Evolutionary conservation across 1,140 invertebrate species (phyloP), one percentile per base, ranked within the genome.

Genomic region (Neuroterus valhalla): DNA sequence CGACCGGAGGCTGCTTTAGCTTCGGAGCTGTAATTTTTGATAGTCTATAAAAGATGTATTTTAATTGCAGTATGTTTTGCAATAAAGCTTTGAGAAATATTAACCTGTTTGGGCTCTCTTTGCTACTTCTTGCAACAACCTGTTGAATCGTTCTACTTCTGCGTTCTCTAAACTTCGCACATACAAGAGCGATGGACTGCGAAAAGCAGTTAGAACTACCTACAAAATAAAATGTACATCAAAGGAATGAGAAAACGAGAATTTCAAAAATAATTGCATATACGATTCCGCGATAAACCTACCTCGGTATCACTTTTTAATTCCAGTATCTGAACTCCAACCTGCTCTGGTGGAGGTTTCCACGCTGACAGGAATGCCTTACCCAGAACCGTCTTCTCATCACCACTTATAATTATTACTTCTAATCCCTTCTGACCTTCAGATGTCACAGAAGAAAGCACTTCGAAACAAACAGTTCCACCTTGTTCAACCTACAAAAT

Each of bases 41-140:
- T n/a, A 42, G 38, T 14, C 23, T 26, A 19, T 66, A 48, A 68
- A 62, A 62, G 3, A 2, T 17, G 46, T 21, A 14, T 38, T n/a
- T 11, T 5, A 43, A 55, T 44, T 19, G 12, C 1, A 71, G 23
- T 19, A 55, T 14, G n/a, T 62, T n/a, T n/a, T 31, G 11, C 14
- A 17, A 75, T 38, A 8, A 38, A 8, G 6, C 31, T 38, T 38
- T 38, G 31, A 67, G 23, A 66, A 43, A 31, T n/a, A 68, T 73
- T 45, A 76, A 85, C 86, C 81, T 48, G 74, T 81, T 67, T 75
- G 74, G 44, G 81, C 77, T 21, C 31, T 79, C 74, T 83, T 84
- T 12, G 86, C 77, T 68, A 88, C 71, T 19, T 81, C 66, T 80
- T 88, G 87, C 52, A 79, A 78, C 6, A 89, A 3, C n/a, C 66